A percentile compares a stretch with the other conserved stretches of the same genome.
These are phyloP conservation scores for Pogonocherus hispidulus DNA, from an alignment of 2,888 invertebrate genomes.

Conservation along the genomic window DNA sequence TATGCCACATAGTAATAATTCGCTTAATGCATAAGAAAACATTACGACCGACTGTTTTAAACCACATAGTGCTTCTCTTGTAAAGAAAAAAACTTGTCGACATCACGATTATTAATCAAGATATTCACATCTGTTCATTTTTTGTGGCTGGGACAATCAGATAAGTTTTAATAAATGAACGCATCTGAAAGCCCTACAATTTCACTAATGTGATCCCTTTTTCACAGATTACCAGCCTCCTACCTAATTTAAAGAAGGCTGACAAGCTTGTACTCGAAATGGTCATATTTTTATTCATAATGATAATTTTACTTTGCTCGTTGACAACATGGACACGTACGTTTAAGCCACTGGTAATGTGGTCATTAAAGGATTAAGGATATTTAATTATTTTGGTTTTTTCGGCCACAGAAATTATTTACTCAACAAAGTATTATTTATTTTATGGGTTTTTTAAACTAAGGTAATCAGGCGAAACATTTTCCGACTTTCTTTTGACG, in stretches of 20 bases:
- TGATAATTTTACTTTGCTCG: not conserved
- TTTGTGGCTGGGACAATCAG: constrained; percentile 17
- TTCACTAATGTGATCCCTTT: constrained; percentile 15
- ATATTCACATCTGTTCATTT: constrained; percentile 19
- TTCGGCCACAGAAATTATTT: no score
- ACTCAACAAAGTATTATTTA: no score
- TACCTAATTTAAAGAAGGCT: not conserved
- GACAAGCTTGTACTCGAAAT: not conserved
- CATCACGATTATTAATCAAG: constrained; percentile 31
- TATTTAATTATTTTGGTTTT: no score
- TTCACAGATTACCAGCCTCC: constrained; percentile 5
- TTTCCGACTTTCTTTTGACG: no score
- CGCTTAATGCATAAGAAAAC: no score
- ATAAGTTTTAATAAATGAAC: constrained; percentile 22
- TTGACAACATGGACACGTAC: not conserved
- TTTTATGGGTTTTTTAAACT: no score
- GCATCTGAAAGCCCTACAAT: constrained; percentile 12
- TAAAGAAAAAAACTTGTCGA: constrained; percentile 11
- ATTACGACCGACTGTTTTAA: not conserved
- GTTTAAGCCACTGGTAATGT: not conserved
- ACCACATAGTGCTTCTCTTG: not conserved
- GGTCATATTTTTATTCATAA: constrained; percentile 8
- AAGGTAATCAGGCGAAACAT: no score
- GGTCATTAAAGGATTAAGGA: not conserved
- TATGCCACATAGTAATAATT: no score